These are phyloP conservation scores for Andrena bicolor DNA, from an alignment of 2,888 invertebrate genomes.

Conservation along the genomic window DNA sequence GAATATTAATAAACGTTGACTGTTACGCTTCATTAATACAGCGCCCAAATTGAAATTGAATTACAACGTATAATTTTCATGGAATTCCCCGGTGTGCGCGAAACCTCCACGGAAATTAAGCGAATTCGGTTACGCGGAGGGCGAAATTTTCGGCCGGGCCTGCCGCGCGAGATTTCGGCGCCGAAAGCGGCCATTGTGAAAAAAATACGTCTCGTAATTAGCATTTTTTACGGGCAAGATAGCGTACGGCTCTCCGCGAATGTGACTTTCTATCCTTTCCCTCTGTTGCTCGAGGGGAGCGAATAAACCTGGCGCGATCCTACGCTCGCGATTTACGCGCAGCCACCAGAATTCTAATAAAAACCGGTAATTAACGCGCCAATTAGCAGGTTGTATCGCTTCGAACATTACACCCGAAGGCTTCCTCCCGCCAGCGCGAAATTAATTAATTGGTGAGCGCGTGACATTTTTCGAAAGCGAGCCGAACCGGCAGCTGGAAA, in stretches of 20 bases:
- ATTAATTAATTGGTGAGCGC: conserved; percentile 41
- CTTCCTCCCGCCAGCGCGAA: background rate
- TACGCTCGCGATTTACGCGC: conserved; percentile 22
- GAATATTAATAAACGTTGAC: conserved; percentile 38
- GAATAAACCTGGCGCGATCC: conserved; percentile 17
- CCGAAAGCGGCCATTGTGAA: background rate
- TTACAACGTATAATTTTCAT: conserved; percentile 5
- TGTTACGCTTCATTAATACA: background rate
- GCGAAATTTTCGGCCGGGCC: background rate
- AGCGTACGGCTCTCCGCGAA: background rate
- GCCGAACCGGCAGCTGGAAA: background rate
- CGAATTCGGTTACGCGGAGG: background rate
- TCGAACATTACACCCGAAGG: conserved; percentile 22
- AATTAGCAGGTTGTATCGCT: conserved; percentile 19
- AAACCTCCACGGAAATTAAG: background rate
- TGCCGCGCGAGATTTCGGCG: background rate
- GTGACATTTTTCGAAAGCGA: background rate
- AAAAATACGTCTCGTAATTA: conserved; percentile 34
- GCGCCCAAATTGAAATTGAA: conserved; percentile 14
- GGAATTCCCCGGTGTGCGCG: background rate
- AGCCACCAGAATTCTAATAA: conserved; percentile 17
- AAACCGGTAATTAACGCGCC: conserved; percentile 42
- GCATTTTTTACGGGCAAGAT: conserved; percentile 17
- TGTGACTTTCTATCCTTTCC: background rate
- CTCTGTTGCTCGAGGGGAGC: background rate